A percentile compares a stretch with the other conserved stretches of the same genome.
Evolutionary conservation across 2,888 invertebrate genomes (phyloP).

Genomic region (Agrypnus murinus): DNA sequence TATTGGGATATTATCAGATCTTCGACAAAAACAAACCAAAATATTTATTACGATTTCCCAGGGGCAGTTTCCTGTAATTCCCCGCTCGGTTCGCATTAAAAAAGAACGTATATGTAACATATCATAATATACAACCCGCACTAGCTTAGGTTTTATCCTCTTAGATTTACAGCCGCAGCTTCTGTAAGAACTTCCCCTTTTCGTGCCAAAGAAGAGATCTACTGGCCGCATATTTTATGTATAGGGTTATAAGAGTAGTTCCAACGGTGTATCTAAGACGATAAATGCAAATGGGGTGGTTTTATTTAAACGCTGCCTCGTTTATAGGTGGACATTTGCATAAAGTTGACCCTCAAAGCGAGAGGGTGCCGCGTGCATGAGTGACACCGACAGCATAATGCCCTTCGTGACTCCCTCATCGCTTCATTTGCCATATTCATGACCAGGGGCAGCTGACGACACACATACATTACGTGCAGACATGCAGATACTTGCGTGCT

Average conservation of each 20-base stretch:
- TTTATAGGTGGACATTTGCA: conserved; percentile 45
- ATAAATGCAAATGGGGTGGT: conserved; percentile 48
- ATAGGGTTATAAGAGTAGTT: conserved; percentile 46
- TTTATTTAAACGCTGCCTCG: conserved; percentile 46
- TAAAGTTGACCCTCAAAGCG: conserved; percentile 44
- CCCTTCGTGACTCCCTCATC: conserved; percentile 34
- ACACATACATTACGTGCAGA: conserved; percentile 32
- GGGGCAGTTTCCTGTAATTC: conserved; percentile 36
- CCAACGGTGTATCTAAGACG: conserved; percentile 41
- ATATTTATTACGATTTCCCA: conserved; percentile 41
- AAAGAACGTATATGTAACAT: conserved; percentile 46
- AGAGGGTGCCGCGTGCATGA: conserved; percentile 23
- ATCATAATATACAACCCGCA: conserved; percentile 45
- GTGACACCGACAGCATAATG: conserved; percentile 32
- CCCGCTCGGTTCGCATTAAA: conserved; percentile 34
- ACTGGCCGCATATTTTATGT: conserved; percentile 47
- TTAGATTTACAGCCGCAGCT: conserved; percentile 49
- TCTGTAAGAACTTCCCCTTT: conserved; percentile 44
- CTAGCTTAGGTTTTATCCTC: conserved; percentile 49
- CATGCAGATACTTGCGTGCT: conserved; percentile 31
- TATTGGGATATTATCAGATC: conserved; percentile 18
- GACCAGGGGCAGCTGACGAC: conserved; percentile 27
- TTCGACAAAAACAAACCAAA: conserved; percentile 24
- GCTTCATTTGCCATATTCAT: conserved; percentile 41
- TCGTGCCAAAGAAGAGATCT: conserved; percentile 46